Evolutionary conservation across 1,140 invertebrate genomes (phyloP).

Genomic region (Eupristina koningsbergeri): DNA sequence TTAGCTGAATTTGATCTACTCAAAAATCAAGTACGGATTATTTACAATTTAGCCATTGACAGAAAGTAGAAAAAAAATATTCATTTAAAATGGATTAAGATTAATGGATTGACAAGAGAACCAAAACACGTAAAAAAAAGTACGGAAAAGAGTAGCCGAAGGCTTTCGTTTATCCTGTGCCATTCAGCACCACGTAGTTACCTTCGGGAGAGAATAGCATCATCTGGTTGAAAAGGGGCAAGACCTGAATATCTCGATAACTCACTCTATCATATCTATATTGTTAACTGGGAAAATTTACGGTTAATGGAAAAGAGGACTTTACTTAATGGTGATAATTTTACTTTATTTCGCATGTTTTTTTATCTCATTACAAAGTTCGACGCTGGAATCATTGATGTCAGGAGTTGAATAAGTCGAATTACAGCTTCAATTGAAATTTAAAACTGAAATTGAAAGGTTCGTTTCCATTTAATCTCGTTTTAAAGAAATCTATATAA

Average conservation of each 20-base stretch:
- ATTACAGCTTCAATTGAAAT: background rate
- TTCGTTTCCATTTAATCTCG: background rate
- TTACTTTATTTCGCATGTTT: background rate
- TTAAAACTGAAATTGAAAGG: background rate
- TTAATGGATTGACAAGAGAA: background rate
- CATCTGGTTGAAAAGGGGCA: background rate
- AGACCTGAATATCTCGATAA: background rate
- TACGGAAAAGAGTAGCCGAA: background rate
- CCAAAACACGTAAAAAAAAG: background rate
- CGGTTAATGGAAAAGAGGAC: background rate
- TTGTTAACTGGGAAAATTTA: background rate
- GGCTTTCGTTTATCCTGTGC: background rate
- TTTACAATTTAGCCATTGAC: too few relatives aligned
- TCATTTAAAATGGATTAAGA: too few relatives aligned
- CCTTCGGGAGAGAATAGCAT: background rate
- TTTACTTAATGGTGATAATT: conserved; percentile 13
- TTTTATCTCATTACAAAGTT: background rate
- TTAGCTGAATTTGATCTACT: too few relatives aligned
- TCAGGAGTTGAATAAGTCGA: background rate
- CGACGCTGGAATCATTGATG: background rate
- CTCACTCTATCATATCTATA: background rate
- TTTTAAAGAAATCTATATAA: too few relatives aligned
- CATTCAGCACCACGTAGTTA: background rate
- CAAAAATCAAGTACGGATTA: too few relatives aligned
- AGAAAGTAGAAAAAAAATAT: background rate